phyloP scores from a whole-genome alignment of 2,113 vertebrate genomes.

The Gopherus flavomarginatus region DNA sequence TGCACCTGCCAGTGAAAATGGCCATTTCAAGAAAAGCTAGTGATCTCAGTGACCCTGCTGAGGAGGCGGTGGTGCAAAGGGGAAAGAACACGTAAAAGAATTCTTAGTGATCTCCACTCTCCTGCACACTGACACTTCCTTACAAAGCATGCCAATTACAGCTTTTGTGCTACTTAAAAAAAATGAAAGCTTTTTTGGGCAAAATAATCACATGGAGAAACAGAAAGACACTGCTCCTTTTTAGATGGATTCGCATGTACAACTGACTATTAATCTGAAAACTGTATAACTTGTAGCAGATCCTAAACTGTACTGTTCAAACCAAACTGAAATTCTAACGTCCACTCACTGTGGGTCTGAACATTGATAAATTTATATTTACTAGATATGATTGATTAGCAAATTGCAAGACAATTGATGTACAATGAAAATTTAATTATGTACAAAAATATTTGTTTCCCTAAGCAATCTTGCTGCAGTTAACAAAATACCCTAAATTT shows the following conservation, averaged over 20 bases:
- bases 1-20: conserved; percentile 99
- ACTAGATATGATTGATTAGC: conserved; percentile 51
- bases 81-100: conserved; percentile 97
- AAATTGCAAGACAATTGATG: conserved; percentile 29
- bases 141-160: conserved; percentile 99
- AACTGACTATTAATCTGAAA: conserved; percentile 87
- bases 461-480: conserved; percentile 48
- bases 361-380: conserved; percentile 62
- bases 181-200: conserved; percentile 92
- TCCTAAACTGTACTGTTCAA: conserved; percentile 74
- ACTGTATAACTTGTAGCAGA: conserved; percentile 69
- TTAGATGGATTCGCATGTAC: conserved; percentile 79
- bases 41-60: conserved; percentile 99
- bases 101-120: conserved; percentile 96
- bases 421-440: conserved; percentile 26
- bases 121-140: conserved; percentile 97
- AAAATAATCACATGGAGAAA: conserved; percentile 88
- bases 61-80: conserved; percentile 88
- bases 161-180: conserved; percentile 98
- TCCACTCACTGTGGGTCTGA: conserved; percentile 76
- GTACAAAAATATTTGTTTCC: background rate
- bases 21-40: conserved; percentile 99
- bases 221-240: conserved; percentile 86
- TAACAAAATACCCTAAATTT: conserved; percentile 54
- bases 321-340: conserved; percentile 76